Percentiles rank a stretch among this genome's conserved stretches.
These are phyloP conservation scores for Aphis gossypii DNA, from an alignment of 1,140 invertebrate genomes.

Conservation along the genomic window DNA sequence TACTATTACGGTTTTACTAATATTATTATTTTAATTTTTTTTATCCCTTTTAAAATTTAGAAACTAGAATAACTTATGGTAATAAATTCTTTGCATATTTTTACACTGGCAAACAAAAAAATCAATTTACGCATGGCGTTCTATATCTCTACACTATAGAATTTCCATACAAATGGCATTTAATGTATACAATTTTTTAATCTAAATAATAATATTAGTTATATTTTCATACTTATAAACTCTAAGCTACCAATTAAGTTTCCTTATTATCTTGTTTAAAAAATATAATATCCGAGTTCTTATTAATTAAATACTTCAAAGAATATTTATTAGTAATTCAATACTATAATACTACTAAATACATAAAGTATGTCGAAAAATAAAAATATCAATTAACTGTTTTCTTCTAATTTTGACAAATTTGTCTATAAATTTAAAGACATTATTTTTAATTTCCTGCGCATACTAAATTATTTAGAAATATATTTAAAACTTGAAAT, in stretches of 20 bases:
- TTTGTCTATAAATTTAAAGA: background rate
- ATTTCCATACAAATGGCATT: background rate
- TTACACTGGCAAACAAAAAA: background rate
- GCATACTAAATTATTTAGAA: background rate
- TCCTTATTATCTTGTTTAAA: background rate
- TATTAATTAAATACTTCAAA: background rate
- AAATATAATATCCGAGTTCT: background rate
- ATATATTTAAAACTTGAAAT: background rate
- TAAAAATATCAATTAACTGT: background rate
- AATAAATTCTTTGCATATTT: background rate
- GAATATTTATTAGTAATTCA: background rate
- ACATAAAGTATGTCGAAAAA: background rate
- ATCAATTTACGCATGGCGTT: background rate
- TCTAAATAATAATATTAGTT: background rate
- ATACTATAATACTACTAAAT: background rate
- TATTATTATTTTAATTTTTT: background rate
- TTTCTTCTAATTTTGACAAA: background rate
- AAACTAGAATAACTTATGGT: background rate
- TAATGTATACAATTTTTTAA: background rate
- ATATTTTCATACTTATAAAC: background rate
- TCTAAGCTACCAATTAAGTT: background rate
- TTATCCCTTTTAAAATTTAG: background rate
- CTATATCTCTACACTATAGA: background rate
- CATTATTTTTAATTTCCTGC: background rate
- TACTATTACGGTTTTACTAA: background rate